Base-by-base conservation (phyloP, 2,113 vertebrate species). In the Dicaeum eximium region DNA sequence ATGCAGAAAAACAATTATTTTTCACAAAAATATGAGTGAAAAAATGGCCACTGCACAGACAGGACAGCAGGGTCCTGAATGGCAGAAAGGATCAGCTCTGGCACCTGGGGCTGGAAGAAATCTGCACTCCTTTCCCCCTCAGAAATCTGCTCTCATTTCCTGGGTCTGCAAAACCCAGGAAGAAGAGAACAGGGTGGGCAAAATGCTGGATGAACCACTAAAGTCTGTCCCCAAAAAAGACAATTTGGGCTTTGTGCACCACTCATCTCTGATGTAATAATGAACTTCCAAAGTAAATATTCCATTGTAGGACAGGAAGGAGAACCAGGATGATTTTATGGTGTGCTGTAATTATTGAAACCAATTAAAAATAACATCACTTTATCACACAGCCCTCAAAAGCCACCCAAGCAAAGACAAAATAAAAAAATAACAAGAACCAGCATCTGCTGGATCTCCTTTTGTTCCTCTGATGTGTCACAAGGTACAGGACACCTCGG, bases 121-220 rank as follows among this genome's bases (percentile, higher is more conserved):
- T 7, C 14, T 45, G 14, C 28, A 35, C 30, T 12, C 9, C 30
- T 50, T 57, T 42, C 50, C 14, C 0, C 2, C 37, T 10, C 28
- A 37, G 27, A 42, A 88, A 30, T 7, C 14, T 45, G 14, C 28
- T 33, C 30, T 12, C 9, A 33, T 50, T 57, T 42, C 50, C 14
- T 10, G 11, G 22, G 33, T 17, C 27, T 27, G n/a, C 37, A 25
- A 18, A 31, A 40, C 2, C 19, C 79, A n/a, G 5, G 25, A 24
- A 65, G 25, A 24, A 83, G n/a, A 60, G 15, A 35, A 31, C 0
- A 1, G 57, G 30, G 28, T 42, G 71, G 53, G 7, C 13, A 77
- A 22, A 40, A 23, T 27, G 19, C 22, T 33, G 19, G 11, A 4
- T 33, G 19, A 42, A 11, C 1, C 2, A 11, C 10, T 30, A 1